Evolutionary conservation across 1,140 invertebrate species (phyloP), one percentile per base, ranked within the genome.

Genomic region (Holcopasites calliopsidis): DNA sequence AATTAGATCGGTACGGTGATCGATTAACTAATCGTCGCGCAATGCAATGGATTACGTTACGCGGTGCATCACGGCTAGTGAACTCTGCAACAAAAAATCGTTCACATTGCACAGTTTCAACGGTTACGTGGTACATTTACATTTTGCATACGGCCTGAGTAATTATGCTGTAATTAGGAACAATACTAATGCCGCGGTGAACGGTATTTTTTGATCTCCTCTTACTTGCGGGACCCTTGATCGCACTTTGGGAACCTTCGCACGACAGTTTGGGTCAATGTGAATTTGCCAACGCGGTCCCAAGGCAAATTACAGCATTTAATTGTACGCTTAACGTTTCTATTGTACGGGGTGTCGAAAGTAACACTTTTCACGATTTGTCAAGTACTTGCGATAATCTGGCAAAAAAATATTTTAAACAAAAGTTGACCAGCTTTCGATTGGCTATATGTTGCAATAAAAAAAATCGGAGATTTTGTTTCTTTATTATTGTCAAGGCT

Each of bases 211-310:
- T 38, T n/a, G 10, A 66, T 80, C 50, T 3, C 16, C 26, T 80
- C 70, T 62, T 69, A 18, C 31, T 50, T 47, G n/a, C 50, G 64
- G 23, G 11, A 69, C 21, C n/a, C n/a, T 80, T 70, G 18, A 65
- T 49, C 64, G 13, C 31, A 18, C 64, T 62, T 76, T 76, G 77
- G 23, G 58, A 81, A 76, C 23, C 13, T 76, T 81, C 77, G 38
- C 79, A 81, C 71, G 42, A 6, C 23, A 26, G 71, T 76, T 80
- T 64, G 18, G 58, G 50, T 69, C 55, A 70, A n/a, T 60, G 10
- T 26, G 26, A 79, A 62, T 75, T 76, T 76, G 38, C 18, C 21
- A 52, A 38, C 26, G n/a, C n/a, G 13, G n/a, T 6, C 38, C 8
- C 4, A 4, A 28, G 1, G n/a, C 3, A 6, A 60, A 49, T 49